Evolutionary conservation across 2,797 vertebrate species (phyloP).

Genomic region (Podarcis siculus): DNA sequence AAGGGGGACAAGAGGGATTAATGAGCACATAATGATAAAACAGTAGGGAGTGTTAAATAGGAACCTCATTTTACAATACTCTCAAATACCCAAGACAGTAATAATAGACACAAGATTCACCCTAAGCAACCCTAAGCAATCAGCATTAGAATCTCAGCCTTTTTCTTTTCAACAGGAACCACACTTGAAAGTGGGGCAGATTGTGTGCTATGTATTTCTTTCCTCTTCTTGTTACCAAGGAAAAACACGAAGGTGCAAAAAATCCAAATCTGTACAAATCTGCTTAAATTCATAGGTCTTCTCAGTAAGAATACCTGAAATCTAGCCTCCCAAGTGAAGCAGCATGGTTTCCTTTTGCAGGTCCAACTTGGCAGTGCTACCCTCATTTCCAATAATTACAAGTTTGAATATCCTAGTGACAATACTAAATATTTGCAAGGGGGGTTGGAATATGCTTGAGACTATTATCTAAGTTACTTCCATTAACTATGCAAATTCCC

Average conservation of each 20-base stretch:
- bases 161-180: neutral
- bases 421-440: neutral
- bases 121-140: no score
- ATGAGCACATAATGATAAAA: neutral
- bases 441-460: neutral
- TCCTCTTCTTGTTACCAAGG: neutral
- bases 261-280: neutral
- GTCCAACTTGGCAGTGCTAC: neutral
- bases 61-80: no score
- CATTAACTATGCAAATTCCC: neutral
- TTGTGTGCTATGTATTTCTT: neutral
- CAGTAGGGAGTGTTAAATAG: no score
- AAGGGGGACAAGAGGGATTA: neutral
- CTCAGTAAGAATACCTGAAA: neutral
- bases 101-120: neutral
- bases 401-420: neutral
- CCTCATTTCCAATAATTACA: neutral
- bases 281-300: neutral
- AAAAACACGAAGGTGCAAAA: constrained; percentile 1
- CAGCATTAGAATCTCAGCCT: neutral
- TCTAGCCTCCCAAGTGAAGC: neutral
- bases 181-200: neutral
- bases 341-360: neutral
- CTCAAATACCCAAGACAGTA: no score
- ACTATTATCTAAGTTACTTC: neutral